Base-by-base conservation (phyloP, 2,113 vertebrate genomes). In the Mystacornis crossleyi region DNA sequence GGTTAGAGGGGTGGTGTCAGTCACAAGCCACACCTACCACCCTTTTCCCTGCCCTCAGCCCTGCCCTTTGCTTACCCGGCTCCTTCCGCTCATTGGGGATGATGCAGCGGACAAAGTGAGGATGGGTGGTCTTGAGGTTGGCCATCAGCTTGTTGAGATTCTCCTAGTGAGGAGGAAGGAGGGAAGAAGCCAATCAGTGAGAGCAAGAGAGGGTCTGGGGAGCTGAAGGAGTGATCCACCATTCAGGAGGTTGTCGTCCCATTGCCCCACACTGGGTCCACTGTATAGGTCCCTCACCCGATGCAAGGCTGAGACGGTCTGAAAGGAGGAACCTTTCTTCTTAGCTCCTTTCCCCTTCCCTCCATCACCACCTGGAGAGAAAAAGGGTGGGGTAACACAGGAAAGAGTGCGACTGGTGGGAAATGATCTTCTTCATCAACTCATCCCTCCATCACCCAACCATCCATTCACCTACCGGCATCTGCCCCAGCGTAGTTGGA, bases 131-230 rank as follows among this genome's bases (percentile, higher is more conserved):
- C 91, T 98, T 98, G 77, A 99, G 93, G 96, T 99, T 99, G 96
- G 99, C 98, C 99, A 99, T 99, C 96, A 99, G 96, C 95, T 99
- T 99, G 97, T 99, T 99, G 79, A 99, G 97, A 92, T 99, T 99
- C 88, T 99, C 99, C 99, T 99, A 88, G 40, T 24, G 23, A 24
- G 9, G 50, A 42, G 20, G 25, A 12, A 80, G 25, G 34, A 57
- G 26, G 10, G 43, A 40, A 91, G 10, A 47, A 80, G n/a, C 10
- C 86, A 48, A 33, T 3, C 28, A 43, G 54, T 10, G 60, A 34
- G 29, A 40, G 29, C 20, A 74, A 33, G 33, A 43, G 6, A 51
- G 6, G 4, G 51, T 38, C 25, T 33, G 9, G 25, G 24, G 26
- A 21, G 7, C n/a, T 54, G 40, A 53, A 40, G 8, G 7, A 6